A percentile compares a stretch with the other conserved stretches of the same genome.
These are phyloP conservation scores for Polypedilum pembai DNA, from an alignment of 1,140 invertebrate genomes.

Conservation along the genomic window DNA sequence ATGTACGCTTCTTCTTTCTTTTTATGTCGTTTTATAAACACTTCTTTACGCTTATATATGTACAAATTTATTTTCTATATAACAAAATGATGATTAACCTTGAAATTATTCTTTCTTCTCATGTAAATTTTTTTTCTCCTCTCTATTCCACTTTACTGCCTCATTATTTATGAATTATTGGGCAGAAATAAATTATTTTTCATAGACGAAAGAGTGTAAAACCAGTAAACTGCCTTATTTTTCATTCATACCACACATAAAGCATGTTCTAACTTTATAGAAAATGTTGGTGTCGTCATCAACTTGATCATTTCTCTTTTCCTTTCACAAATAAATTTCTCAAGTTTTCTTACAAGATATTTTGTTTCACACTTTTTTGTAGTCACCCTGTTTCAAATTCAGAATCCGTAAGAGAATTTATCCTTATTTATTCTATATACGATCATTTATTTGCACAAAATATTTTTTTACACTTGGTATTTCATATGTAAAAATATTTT, in stretches of 20 bases:
- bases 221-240: no score
- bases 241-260: no score
- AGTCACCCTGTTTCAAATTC: neutral
- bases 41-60: no score
- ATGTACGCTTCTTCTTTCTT: neutral
- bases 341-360: neutral
- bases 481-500: neutral
- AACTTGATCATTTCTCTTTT: neutral
- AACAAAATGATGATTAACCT: neutral
- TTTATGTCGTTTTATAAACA: neutral
- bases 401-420: neutral
- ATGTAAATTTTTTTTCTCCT: neutral
- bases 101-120: neutral
- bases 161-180: neutral
- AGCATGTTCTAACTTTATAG: no score
- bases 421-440: neutral
- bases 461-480: neutral
- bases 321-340: neutral
- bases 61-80: neutral
- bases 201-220: no score
- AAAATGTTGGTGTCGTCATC: constrained; percentile 3
- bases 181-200: no score
- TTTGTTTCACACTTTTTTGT: neutral
- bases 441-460: neutral
- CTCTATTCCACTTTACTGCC: neutral